These are phyloP conservation scores for Pheosia tremula DNA, from an alignment of 2,888 invertebrate species.

Conservation along the genomic window DNA sequence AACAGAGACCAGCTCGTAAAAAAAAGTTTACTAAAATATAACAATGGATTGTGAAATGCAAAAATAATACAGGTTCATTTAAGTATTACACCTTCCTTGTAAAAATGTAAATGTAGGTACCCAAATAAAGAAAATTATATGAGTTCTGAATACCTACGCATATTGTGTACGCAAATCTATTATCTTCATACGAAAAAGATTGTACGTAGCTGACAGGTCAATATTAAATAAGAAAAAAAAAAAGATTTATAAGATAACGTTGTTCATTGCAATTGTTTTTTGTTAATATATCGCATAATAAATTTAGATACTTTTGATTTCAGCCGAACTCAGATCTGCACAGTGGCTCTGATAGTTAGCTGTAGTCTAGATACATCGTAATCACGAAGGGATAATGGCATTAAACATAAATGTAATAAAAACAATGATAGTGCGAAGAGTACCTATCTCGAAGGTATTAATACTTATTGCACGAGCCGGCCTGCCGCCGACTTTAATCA, in stretches of 20 bases:
- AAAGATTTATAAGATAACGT: no score
- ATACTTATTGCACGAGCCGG: slow-evolving; percentile 79
- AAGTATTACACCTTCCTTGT: slow-evolving; percentile 54
- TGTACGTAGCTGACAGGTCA: background rate
- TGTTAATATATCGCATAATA: slow-evolving; percentile 15
- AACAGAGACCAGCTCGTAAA: slow-evolving; percentile 80
- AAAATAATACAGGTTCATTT: slow-evolving; percentile 67
- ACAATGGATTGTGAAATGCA: slow-evolving; percentile 74
- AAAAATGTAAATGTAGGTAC: background rate
- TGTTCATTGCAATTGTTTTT: no score
- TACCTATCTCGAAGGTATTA: slow-evolving; percentile 48
- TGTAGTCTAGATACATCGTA: slow-evolving; percentile 39
- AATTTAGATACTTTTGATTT: slow-evolving; percentile 34
- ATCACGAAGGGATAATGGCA: slow-evolving; percentile 39
- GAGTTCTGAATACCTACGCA: no score
- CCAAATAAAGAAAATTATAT: background rate
- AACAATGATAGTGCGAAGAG: slow-evolving; percentile 67
- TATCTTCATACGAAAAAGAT: background rate
- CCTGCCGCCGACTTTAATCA: slow-evolving; percentile 58
- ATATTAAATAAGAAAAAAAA: no score
- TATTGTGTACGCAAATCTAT: no score
- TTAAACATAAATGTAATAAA: slow-evolving; percentile 36
- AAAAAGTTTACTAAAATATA: slow-evolving; percentile 56
- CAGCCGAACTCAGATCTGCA: slow-evolving; percentile 41
- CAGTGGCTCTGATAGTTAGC: slow-evolving; percentile 37